Base-by-base conservation (phyloP, 2,888 invertebrate species). In the Nasonovia ribisnigri region DNA sequence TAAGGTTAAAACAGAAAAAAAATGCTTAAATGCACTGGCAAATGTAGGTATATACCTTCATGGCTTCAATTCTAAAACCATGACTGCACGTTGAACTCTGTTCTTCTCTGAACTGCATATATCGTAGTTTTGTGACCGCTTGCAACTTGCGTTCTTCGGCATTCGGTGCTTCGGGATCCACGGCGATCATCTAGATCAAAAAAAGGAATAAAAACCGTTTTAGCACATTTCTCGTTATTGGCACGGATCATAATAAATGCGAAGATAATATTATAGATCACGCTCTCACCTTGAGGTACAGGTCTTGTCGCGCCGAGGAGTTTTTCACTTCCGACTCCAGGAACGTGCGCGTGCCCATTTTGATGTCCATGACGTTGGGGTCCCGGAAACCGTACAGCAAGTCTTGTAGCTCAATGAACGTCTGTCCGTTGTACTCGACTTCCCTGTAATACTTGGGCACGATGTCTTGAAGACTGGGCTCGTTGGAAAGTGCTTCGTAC, bases 301-400 rank as follows among this genome's bases (percentile, higher is more conserved):
- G 96, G 96, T 99, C 99, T 8, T 97, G 95, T 90, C 99, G 97
- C 42, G 98, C 97, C 88, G 97, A 97, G 48, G 97, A 97, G 95
- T 99, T 99, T 95, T 97, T 97, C 84, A 99, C 99, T 96, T 99
- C 99, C 4, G 98, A 97, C 96, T 99, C 99, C 84, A 99, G 96
- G 96, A 99, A 99, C 43, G 99, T 99, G 95, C 99, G 97, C 4
- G 98, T 98, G 87, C 99, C 99, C 97, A 99, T 98, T 96, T 99
- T 99, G 94, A 99, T 98, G 96, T 99, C 99, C 97, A 99, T 99
- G 0, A 99, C 98, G 95, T 98, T 97, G 0, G 99, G 99, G 96
- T 99, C 98, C 95, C 97, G 96, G 96, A 99, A 99, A 94, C 98
- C 98, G 95, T 98, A 97, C 48, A 99, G 96, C 43, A 99, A 96